phyloP scores from a whole-genome alignment of 2,797 vertebrate species.

The Hippopotamyrus pictus region DNA sequence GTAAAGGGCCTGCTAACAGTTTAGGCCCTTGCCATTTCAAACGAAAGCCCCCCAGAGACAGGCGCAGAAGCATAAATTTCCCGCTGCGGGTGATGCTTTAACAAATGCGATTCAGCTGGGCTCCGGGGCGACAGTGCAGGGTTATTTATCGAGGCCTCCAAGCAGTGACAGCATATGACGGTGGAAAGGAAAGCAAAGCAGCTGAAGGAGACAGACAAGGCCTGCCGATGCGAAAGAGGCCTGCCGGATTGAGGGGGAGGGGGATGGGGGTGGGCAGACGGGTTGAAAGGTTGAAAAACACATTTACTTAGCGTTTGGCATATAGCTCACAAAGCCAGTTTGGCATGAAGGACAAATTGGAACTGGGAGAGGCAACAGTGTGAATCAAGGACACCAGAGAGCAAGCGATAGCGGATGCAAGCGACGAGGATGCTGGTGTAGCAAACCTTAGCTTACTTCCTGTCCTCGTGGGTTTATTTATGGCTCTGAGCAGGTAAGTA shows the following conservation, averaged over 20 bases:
- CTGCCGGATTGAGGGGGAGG: slow-evolving; percentile 29
- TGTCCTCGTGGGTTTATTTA: background rate
- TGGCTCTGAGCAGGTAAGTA: background rate
- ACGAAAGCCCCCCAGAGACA: slow-evolving; percentile 22
- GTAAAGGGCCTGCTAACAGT: slow-evolving; percentile 40
- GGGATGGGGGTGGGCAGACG: slow-evolving; percentile 38
- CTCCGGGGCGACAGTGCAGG: slow-evolving; percentile 56
- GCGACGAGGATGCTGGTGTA: slow-evolving; percentile 26
- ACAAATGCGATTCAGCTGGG: slow-evolving; percentile 70
- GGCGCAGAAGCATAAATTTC: slow-evolving; percentile 74
- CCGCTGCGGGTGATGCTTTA: slow-evolving; percentile 73
- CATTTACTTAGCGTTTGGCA: slow-evolving; percentile 80
- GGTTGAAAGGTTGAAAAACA: slow-evolving; percentile 70
- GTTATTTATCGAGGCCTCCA: slow-evolving; percentile 75
- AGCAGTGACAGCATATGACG: slow-evolving; percentile 65
- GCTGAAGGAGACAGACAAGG: slow-evolving; percentile 49
- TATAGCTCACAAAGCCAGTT: slow-evolving; percentile 72
- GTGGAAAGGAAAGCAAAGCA: slow-evolving; percentile 62
- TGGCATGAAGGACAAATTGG: slow-evolving; percentile 84
- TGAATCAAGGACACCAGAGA: slow-evolving; percentile 64
- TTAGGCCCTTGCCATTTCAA: slow-evolving; percentile 45
- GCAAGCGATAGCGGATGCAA: slow-evolving; percentile 42
- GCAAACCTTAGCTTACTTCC: background rate
- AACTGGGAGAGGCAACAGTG: slow-evolving; percentile 61
- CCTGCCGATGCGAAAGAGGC: slow-evolving; percentile 42